These are phyloP conservation scores for Mesaphorura yosii DNA, from an alignment of 1,140 invertebrate species.

Conservation along the genomic window DNA sequence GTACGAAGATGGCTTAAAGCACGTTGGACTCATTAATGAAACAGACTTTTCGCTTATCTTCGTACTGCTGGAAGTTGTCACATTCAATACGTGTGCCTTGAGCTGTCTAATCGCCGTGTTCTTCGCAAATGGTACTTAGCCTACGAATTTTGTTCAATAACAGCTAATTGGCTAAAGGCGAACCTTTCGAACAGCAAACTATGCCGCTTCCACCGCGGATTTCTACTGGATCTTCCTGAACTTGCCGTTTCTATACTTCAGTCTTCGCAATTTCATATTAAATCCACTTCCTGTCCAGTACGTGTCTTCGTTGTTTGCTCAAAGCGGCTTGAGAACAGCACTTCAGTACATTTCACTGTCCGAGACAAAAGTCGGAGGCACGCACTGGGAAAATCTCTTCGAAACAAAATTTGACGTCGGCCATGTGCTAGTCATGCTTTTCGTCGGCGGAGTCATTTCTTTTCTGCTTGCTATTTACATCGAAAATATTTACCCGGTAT, in stretches of 20 bases:
- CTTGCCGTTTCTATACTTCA: background rate
- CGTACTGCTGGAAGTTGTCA: background rate
- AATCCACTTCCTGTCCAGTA: background rate
- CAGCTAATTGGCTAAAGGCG: background rate
- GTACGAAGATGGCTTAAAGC: background rate
- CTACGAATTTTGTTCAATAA: background rate
- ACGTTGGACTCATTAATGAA: background rate
- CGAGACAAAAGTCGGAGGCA: background rate
- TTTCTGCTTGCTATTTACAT: background rate
- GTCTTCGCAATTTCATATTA: background rate
- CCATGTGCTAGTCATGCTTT: background rate
- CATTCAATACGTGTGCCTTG: background rate
- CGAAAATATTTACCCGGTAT: background rate
- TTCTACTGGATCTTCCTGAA: too few relatives aligned
- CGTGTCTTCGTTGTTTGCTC: background rate
- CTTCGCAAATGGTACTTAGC: background rate
- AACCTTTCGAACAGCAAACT: background rate
- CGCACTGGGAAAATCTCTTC: background rate
- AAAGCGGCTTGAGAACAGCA: background rate
- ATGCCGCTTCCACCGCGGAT: background rate
- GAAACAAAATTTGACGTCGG: background rate
- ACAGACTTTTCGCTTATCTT: background rate
- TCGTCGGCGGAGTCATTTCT: background rate
- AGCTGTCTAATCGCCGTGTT: background rate
- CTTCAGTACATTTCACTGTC: background rate